Evolutionary conservation across 2,113 vertebrate genomes (phyloP), one percentile per base, ranked within the genome.

Genomic region (Cinclus mexicanus): DNA sequence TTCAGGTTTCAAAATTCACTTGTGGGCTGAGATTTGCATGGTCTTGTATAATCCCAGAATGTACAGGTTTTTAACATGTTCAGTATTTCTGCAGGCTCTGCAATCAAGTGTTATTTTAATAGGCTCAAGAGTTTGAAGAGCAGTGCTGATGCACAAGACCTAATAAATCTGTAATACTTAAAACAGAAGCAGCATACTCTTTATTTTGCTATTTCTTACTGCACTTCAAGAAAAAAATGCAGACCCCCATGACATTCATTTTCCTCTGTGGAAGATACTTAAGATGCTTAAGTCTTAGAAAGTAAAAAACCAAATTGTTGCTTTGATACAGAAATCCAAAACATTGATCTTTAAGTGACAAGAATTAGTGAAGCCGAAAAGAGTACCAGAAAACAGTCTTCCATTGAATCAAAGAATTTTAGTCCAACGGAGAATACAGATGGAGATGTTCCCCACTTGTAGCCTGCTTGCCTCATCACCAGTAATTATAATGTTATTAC

Each of bases 381-480:
- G 83, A 83, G 44, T 93, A 60, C 91, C 90, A 93, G 93, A 70
- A 96, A 94, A 60, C 83, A 89, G 18, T 93, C 93, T 94, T 95
- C 79, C 76, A 86, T 31, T 92, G 93, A 95, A 90, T 93, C 72
- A 90, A 91, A 94, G 89, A 89, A 70, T 90, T 96, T 93, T 90
- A 96, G 91, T 80, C 85, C 88, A 94, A 60, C 80, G 71, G 82
- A 95, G 84, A 95, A 53, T 87, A 89, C 89, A 85, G 94, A 92
- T 93, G 79, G 93, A 94, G 93, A 92, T 95, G 85, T 92, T 94
- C 89, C 91, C 90, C 77, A 81, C 92, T 89, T 95, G 94, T 90
- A 94, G 93, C 94, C 93, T 92, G 89, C 95, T 95, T 96, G 94
- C 93, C 92, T 95, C 95, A 90, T 94, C 89, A 94, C 86, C 89